These are phyloP conservation scores for Heteromormyrus szaboi DNA, from an alignment of 2,797 vertebrate genomes.

Conservation along the genomic window DNA sequence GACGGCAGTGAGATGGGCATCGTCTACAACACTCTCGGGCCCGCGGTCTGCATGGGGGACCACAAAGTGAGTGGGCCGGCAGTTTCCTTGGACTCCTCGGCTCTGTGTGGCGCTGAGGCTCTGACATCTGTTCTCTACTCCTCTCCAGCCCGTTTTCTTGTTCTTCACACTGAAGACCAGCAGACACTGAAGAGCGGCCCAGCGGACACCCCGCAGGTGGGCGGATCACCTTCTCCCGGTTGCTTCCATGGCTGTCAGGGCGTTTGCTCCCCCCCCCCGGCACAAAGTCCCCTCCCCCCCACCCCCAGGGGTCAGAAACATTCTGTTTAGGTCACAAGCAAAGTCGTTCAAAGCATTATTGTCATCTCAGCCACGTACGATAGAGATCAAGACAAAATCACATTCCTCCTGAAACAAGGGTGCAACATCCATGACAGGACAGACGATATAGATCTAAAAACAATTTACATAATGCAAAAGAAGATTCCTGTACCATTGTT, in stretches of 20 bases:
- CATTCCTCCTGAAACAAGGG: background rate
- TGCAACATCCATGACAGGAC: background rate
- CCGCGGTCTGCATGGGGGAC: conserved; percentile 74
- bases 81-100: background rate
- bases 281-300: background rate
- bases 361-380: background rate
- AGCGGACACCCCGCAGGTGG: conserved; percentile 41
- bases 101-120: background rate
- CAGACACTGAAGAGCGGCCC: conserved; percentile 44
- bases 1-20: conserved; percentile 42
- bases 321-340: background rate
- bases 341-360: background rate
- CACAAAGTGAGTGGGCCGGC: conserved; percentile 62
- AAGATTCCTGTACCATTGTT: background rate
- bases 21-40: conserved; percentile 66
- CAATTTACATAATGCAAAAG: background rate
- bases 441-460: background rate
- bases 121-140: conserved; percentile 15
- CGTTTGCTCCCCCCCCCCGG: background rate
- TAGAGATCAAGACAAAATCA: background rate
- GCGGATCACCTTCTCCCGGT: conserved; percentile 33
- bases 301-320: background rate
- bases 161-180: conserved; percentile 63
- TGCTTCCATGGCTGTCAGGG: background rate
- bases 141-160: conserved; percentile 64